Base-by-base conservation (phyloP, 2,888 invertebrate species). In the Drosophila neoperkinsi region DNA sequence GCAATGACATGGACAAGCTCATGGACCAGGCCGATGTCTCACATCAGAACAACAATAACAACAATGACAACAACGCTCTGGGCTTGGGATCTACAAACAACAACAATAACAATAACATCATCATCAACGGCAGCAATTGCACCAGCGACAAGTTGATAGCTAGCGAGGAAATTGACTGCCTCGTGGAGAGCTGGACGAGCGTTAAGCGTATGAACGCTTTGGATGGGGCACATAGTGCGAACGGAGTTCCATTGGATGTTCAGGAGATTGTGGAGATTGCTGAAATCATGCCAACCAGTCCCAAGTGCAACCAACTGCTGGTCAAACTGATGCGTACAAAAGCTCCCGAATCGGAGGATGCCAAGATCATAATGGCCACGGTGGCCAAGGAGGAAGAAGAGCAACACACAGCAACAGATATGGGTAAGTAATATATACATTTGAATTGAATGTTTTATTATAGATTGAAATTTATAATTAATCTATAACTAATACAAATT, bases 231-330 rank as follows among this genome's bases (percentile, higher is more conserved):
- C 71, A 77, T 31, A 71, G 77, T 63, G 77, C 68, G 0, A 77
- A 67, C 31, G 82, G 81, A 9, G 59, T 55, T 2, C 28, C 72
- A 18, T 59, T 74, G 31, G 77, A 75, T 34, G 51, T 55, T 4
- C 77, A 87, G 30, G 91, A 92, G 61, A 78, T 92, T 21, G 81
- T 91, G 0, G 92, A 92, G 68, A 93, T 93, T 46, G 85, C 95
- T 0, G 95, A 96, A 82, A 94, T 97, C 51, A 90, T 96, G 68
- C 96, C 96, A 0, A 96, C 96, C 0, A 95, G 95, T 74, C 96
- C 89, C 1, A 89, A 96, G 90, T 95, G 96, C 74, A 94, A 94
- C 72, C 96, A 96, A 91, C 89, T 97, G 63, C 92, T 97, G 53
- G 95, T 96, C 0, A 92, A 92, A 72, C 64, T 93, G 25, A 72